Percentiles rank a stretch among this genome's conserved stretches.
Conservation (phyloP, 2,113 vertebrate genomes). For the Ptilorrhoa leucosticta region DNA sequence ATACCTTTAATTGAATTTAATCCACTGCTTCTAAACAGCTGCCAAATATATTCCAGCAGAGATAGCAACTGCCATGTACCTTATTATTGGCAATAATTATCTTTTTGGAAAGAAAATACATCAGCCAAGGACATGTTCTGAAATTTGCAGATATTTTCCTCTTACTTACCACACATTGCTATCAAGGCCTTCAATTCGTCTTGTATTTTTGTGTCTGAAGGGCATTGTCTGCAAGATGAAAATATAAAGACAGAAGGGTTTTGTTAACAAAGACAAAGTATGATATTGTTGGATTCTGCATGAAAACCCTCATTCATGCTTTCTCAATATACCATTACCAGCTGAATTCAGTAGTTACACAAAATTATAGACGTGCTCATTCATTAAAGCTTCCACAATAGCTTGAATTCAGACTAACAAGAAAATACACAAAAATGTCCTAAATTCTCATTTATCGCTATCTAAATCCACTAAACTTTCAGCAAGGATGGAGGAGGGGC, state of each 20-base stretch:
- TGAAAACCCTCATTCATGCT: background rate
- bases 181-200: conserved; percentile 90
- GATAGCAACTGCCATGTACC: background rate
- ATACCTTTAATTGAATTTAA: background rate
- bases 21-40: background rate
- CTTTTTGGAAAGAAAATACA: background rate
- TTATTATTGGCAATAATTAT: background rate
- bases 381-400: background rate
- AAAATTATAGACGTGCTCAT: background rate
- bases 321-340: background rate
- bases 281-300: background rate
- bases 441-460: background rate
- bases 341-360: background rate
- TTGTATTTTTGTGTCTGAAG: conserved; percentile 82
- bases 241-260: conserved; percentile 17
- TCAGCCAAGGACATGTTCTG: background rate
- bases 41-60: background rate
- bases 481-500: background rate
- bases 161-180: conserved; percentile 89
- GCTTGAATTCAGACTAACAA: background rate
- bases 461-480: background rate
- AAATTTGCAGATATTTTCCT: background rate
- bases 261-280: conserved; percentile 37
- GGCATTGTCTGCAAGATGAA: conserved; percentile 75
- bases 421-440: background rate